Conservation (phyloP, 2,797 vertebrate genomes). For the Toxotes lorentzi region DNA sequence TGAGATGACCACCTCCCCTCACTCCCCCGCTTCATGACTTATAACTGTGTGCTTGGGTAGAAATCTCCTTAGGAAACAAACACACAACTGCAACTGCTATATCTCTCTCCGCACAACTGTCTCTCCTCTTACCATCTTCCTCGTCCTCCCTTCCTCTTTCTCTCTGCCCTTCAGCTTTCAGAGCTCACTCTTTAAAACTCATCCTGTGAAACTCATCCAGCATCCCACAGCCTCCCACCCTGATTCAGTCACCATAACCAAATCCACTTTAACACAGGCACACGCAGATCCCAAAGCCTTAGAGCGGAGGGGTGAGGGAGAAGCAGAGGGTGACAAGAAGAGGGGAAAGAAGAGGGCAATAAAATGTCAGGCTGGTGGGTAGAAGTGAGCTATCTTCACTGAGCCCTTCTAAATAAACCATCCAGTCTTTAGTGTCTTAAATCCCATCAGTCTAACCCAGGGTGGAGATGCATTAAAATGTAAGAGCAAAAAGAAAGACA, state of each 20-base stretch:
- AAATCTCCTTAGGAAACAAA: constrained; percentile 76
- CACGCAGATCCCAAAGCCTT: constrained; percentile 54
- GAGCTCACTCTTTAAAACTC: constrained; percentile 56
- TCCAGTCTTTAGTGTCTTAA: constrained; percentile 57
- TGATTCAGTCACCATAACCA: constrained; percentile 63
- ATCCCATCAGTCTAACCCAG: constrained; percentile 52
- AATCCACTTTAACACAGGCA: constrained; percentile 66
- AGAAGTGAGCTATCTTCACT: constrained; percentile 52
- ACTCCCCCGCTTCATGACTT: constrained; percentile 53
- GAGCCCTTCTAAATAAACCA: constrained; percentile 70
- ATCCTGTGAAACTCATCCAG: constrained; percentile 64
- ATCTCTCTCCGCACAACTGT: constrained; percentile 27
- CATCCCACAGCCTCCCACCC: constrained; percentile 61
- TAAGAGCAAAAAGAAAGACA: constrained; percentile 38
- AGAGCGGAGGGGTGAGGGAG: not conserved
- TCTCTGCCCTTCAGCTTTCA: constrained; percentile 51
- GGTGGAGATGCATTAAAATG: constrained; percentile 47
- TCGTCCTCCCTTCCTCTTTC: constrained; percentile 9
- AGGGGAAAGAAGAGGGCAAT: constrained; percentile 40
- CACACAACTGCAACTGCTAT: constrained; percentile 42
- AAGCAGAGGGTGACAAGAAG: constrained; percentile 16
- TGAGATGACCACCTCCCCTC: constrained; percentile 54
- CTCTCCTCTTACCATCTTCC: constrained; percentile 29
- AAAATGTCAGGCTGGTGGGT: constrained; percentile 64
- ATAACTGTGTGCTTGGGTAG: constrained; percentile 49